These are phyloP conservation scores for Athene noctua DNA, from an alignment of 2,113 vertebrate species.

Conservation along the genomic window DNA sequence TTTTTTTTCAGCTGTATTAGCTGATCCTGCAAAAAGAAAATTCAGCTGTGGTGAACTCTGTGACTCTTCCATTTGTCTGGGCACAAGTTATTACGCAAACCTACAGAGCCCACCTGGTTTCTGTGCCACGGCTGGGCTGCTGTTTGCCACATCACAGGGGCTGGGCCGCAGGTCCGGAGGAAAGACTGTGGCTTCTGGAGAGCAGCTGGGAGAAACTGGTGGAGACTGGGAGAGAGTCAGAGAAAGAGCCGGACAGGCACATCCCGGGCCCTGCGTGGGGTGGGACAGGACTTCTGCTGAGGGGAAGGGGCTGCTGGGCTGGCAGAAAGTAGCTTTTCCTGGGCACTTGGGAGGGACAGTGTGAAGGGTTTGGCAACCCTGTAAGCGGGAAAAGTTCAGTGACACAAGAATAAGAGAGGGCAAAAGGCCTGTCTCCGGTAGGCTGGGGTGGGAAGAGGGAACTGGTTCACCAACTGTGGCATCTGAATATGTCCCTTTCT, in stretches of 20 bases:
- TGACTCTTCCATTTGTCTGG: neutral
- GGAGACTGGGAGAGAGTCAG: neutral
- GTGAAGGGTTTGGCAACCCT: neutral
- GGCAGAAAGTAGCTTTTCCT: neutral
- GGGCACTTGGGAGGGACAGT: neutral
- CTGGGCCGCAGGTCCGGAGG: neutral
- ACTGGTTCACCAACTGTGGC: neutral
- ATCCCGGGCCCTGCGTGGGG: accelerated
- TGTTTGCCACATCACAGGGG: neutral
- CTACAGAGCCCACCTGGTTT: neutral
- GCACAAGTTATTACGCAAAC: neutral
- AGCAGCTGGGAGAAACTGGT: neutral
- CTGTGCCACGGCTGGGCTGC: neutral
- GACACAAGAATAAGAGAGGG: neutral
- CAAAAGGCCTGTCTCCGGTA: neutral
- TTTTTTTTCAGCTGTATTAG: neutral
- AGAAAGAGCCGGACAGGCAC: neutral
- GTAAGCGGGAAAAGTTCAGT: neutral
- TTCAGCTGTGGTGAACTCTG: neutral
- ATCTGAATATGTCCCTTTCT: neutral
- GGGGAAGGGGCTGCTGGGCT: neutral
- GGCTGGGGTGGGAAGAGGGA: neutral
- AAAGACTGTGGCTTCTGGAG: neutral
- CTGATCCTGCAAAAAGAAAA: neutral
- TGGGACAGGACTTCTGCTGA: neutral